phyloP scores from a whole-genome alignment of 2,888 invertebrate species.

The Brachypterus glaber region DNA sequence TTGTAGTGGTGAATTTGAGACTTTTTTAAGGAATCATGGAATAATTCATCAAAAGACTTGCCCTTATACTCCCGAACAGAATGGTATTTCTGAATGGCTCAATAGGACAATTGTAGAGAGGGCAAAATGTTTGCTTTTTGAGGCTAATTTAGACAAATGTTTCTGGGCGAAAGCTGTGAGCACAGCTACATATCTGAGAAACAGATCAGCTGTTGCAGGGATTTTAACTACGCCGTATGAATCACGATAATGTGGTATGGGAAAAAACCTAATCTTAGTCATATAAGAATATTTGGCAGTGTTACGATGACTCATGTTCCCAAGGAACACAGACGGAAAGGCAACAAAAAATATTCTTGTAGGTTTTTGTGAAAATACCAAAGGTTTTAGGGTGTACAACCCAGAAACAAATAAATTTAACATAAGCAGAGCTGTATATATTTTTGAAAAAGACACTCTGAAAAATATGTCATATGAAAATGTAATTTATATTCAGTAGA shows the following conservation, averaged over 20 bases:
- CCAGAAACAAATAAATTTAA: conserved; percentile 4
- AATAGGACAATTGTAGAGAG: conserved; percentile 13
- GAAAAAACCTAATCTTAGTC: conserved; percentile 17
- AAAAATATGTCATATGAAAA: no score
- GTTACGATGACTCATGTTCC: conserved; percentile 15
- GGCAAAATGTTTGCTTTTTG: conserved; percentile 4
- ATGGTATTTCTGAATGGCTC: conserved; percentile 18
- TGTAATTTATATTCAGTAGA: no score
- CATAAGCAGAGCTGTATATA: neutral
- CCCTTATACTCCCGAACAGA: conserved; percentile 20
- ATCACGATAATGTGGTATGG: conserved; percentile 5
- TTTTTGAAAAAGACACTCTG: neutral
- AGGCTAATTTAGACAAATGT: conserved; percentile 2
- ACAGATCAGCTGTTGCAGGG: conserved; percentile 1
- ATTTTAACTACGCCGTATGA: conserved; percentile 8
- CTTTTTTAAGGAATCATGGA: neutral
- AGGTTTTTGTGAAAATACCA: conserved; percentile 18
- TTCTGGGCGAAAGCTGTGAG: conserved; percentile 12
- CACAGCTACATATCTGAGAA: neutral
- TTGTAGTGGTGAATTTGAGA: neutral
- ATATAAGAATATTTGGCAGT: conserved; percentile 16
- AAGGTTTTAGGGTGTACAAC: conserved; percentile 18
- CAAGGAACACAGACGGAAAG: conserved; percentile 18
- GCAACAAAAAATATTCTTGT: conserved; percentile 17
- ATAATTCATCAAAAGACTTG: neutral